phyloP scores from a whole-genome alignment of 2,888 invertebrate species.

The Fissipunctia ypsillon region DNA sequence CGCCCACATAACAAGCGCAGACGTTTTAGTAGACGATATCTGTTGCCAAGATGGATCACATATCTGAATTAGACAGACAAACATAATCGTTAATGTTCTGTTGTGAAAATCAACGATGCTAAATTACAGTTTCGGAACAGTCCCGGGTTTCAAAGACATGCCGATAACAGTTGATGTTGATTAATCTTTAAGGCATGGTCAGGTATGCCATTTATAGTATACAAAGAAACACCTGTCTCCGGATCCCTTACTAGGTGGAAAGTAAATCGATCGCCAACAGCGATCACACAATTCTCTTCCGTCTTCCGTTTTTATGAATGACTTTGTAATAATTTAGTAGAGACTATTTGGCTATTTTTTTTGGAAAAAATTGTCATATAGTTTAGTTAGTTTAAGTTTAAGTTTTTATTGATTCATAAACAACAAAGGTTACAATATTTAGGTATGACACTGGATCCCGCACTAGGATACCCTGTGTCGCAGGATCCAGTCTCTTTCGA shows the following conservation, averaged over 20 bases:
- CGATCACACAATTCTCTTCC: slow-evolving; percentile 46
- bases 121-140: slow-evolving; percentile 76
- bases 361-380: too few species aligned
- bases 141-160: slow-evolving; percentile 39
- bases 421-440: too few species aligned
- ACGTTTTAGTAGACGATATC: slow-evolving; percentile 79
- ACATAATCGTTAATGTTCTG: slow-evolving; percentile 73
- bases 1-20: slow-evolving; percentile 80
- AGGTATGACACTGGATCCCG: too few species aligned
- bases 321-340: too few species aligned
- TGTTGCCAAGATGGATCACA: slow-evolving; percentile 79
- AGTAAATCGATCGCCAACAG: slow-evolving; percentile 46
- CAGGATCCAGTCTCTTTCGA: too few species aligned
- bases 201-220: slow-evolving; percentile 33
- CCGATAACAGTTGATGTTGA: slow-evolving; percentile 34
- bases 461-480: too few species aligned
- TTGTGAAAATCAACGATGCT: slow-evolving; percentile 78
- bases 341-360: too few species aligned
- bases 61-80: slow-evolving; percentile 75
- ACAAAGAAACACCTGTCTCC: slow-evolving; percentile 54
- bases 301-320: slow-evolving; percentile 35
- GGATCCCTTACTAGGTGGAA: slow-evolving; percentile 29
- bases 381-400: too few species aligned
- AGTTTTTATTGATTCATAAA: too few species aligned
- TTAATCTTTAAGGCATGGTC: slow-evolving; percentile 22